A percentile compares a stretch with the other conserved stretches of the same genome.
These are phyloP conservation scores for Montipora capricornis DNA, from an alignment of 64 coral and sea anemone species.

Conservation along the genomic window DNA sequence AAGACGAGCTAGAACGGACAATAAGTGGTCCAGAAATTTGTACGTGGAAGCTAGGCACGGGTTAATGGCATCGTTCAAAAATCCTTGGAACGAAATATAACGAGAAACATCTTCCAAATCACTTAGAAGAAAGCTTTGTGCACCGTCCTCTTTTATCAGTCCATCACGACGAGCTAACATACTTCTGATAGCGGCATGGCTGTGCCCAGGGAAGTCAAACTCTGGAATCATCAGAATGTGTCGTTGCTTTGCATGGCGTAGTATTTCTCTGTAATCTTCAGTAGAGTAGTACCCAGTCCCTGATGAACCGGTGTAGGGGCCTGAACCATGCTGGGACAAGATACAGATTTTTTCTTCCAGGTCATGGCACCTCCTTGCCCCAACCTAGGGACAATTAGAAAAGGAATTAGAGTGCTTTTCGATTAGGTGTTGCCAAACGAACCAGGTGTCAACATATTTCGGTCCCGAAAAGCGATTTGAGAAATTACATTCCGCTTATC, in stretches of 20 bases:
- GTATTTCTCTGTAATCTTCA: conserved; percentile 12
- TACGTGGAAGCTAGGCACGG: conserved; percentile 79
- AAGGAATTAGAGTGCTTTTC: background rate
- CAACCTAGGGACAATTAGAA: conserved; percentile 42
- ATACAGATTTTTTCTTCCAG: conserved; percentile 64
- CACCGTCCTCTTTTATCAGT: conserved; percentile 36
- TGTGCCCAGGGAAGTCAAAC: conserved; percentile 82
- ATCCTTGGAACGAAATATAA: conserved; percentile 58
- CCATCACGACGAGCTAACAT: conserved; percentile 57
- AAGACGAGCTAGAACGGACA: conserved; percentile 42
- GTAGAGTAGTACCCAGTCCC: conserved; percentile 20
- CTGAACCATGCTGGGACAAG: conserved; percentile 62
- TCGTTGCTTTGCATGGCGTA: conserved; percentile 59
- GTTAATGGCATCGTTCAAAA: conserved; percentile 70
- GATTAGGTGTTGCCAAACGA: no score
- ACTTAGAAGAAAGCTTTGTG: conserved; percentile 40
- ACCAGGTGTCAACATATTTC: no score
- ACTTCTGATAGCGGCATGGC: conserved; percentile 72
- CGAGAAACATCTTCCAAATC: conserved; percentile 55
- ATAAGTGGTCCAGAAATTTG: conserved; percentile 53
- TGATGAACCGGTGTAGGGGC: background rate
- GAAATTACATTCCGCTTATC: no score
- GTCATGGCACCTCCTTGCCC: conserved; percentile 68
- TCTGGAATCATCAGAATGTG: conserved; percentile 83
- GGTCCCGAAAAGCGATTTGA: no score